These are phyloP conservation scores for Perca fluviatilis DNA, from an alignment of 2,113 vertebrate species.

Conservation along the genomic window DNA sequence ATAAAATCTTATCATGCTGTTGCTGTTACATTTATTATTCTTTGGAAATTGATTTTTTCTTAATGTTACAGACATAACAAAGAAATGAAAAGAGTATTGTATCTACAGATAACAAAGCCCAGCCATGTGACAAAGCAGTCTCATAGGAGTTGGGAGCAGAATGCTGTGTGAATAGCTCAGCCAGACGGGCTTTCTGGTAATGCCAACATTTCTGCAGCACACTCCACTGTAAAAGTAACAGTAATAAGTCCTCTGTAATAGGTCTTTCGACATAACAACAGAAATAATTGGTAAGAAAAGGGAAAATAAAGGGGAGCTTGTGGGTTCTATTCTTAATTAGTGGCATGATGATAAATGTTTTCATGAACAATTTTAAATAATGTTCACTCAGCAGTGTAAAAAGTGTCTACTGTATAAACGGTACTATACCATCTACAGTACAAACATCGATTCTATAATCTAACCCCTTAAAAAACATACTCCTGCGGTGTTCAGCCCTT, in stretches of 20 bases:
- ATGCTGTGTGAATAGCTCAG: background rate
- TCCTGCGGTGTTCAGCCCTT: background rate
- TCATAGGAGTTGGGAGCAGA: background rate
- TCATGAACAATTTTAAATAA: background rate
- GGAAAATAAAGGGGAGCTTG: background rate
- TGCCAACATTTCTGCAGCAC: background rate
- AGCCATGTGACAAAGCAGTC: background rate
- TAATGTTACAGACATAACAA: conserved; percentile 22
- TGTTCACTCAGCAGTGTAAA: background rate
- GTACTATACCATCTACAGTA: background rate
- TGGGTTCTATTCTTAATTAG: background rate
- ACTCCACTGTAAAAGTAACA: background rate
- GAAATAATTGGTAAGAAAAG: background rate
- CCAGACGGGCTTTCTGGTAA: background rate
- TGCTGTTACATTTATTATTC: conserved; percentile 10
- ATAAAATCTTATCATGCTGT: conserved; percentile 23
- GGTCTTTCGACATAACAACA: conserved; percentile 14
- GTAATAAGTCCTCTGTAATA: background rate
- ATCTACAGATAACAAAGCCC: conserved; percentile 5
- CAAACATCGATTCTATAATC: background rate
- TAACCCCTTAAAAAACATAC: background rate
- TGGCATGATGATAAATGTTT: background rate
- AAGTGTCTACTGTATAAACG: background rate
- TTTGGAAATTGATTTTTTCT: conserved; percentile 21
- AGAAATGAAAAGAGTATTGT: conserved; percentile 10